Evolutionary conservation across 2,113 vertebrate genomes (phyloP).

Genomic region (Coptodon bakossiorum): DNA sequence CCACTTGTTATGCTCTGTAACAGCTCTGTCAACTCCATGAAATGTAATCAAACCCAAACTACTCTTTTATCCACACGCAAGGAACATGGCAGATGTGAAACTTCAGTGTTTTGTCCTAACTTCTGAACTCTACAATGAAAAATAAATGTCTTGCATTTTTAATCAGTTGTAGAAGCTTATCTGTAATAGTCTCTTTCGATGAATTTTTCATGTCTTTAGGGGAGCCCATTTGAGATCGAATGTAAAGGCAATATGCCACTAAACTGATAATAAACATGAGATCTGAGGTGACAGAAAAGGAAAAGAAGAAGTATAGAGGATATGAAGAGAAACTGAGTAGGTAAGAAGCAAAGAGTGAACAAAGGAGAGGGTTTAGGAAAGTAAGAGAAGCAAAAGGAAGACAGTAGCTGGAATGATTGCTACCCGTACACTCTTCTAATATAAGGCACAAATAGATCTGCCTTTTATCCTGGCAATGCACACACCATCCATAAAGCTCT

Average conservation of each 20-base stretch:
- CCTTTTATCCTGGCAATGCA: conserved; percentile 45
- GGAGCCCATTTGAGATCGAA: not conserved
- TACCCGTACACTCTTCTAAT: conserved; percentile 24
- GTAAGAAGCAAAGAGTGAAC: not conserved
- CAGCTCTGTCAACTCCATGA: not conserved
- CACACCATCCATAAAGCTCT: conserved; percentile 39
- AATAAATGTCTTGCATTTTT: not conserved
- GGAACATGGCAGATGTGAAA: not conserved
- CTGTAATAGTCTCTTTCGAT: not conserved
- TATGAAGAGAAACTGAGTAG: not conserved
- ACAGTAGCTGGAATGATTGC: conserved; percentile 29
- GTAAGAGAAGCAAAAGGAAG: not conserved
- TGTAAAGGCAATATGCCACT: not conserved
- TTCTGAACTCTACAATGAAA: not conserved
- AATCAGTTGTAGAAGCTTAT: not conserved
- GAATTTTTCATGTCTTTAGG: not conserved
- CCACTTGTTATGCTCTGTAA: not conserved
- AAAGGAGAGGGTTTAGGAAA: not conserved
- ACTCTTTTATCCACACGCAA: not conserved
- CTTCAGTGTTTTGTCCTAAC: not conserved
- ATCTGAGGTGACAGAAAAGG: not conserved
- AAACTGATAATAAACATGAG: not conserved
- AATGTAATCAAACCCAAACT: not conserved
- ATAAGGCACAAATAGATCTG: conserved; percentile 46
- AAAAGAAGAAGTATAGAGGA: not conserved